Percentiles rank a stretch among this genome's conserved stretches.
phyloP scores from a whole-genome alignment of 2,113 vertebrate species.

The Opisthocomus hoazin region DNA sequence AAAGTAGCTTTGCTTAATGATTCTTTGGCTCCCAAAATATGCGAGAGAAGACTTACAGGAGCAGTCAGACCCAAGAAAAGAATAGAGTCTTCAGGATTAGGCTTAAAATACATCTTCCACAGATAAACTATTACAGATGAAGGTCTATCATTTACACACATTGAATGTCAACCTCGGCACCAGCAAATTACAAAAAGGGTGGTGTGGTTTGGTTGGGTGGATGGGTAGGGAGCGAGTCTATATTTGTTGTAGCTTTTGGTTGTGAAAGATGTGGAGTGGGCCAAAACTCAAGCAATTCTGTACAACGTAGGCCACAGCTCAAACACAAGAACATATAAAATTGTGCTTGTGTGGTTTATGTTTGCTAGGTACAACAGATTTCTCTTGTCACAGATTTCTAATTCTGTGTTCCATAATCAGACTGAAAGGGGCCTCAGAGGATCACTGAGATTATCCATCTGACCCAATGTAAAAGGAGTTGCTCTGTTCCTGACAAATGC shows the following conservation, averaged over 20 bases:
- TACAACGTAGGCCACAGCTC: background rate
- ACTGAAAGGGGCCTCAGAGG: background rate
- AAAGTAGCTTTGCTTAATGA: background rate
- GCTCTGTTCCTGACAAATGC: no score
- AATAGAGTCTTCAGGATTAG: background rate
- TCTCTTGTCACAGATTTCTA: background rate
- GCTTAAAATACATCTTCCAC: background rate
- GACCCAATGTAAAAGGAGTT: background rate
- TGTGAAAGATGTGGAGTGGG: background rate
- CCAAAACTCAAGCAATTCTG: background rate
- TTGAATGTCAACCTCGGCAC: background rate
- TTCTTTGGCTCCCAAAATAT: background rate
- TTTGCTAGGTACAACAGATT: background rate
- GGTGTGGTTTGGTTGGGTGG: background rate
- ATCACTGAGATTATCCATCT: background rate
- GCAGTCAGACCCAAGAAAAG: background rate
- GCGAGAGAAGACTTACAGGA: background rate
- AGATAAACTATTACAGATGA: background rate
- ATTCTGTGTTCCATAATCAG: background rate
- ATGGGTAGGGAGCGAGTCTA: background rate
- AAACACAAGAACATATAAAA: background rate
- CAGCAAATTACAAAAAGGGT: background rate
- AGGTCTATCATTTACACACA: background rate
- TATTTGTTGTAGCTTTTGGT: background rate
- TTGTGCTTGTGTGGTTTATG: background rate